Conservation (phyloP, 2,888 invertebrate genomes). For the Sylvicola cinctus region DNA sequence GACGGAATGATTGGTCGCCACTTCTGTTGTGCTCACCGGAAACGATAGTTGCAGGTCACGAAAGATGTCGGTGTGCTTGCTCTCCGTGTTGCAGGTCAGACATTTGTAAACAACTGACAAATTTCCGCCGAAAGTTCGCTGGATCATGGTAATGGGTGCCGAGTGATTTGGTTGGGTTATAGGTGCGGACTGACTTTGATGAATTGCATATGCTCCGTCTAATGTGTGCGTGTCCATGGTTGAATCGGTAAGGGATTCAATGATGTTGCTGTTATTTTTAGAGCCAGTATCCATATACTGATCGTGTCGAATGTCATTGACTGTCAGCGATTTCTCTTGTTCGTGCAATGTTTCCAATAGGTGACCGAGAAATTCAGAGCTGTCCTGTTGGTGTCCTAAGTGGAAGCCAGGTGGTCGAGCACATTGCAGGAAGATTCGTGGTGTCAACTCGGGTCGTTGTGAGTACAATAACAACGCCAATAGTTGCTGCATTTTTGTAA, state of each 20-base stretch:
- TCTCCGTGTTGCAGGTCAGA: constrained; percentile 45
- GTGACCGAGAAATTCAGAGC: constrained; percentile 67
- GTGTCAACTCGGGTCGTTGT: constrained; percentile 40
- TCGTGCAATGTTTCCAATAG: constrained; percentile 39
- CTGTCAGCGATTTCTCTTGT: constrained; percentile 29
- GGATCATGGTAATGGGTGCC: constrained; percentile 21
- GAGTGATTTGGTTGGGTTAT: neutral
- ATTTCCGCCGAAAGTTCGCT: constrained; percentile 58
- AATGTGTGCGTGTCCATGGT: neutral
- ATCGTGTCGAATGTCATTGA: too few relatives aligned
- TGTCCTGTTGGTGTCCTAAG: constrained; percentile 64
- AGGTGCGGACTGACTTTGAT: neutral
- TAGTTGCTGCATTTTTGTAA: constrained; percentile 47
- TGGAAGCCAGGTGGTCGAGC: constrained; percentile 61
- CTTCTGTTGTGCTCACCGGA: constrained; percentile 30
- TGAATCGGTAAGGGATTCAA: neutral
- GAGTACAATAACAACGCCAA: constrained; percentile 55
- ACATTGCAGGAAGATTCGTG: constrained; percentile 45
- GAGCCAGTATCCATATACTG: too few relatives aligned
- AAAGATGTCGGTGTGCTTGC: constrained; percentile 56
- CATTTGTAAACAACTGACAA: constrained; percentile 55
- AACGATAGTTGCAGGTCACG: constrained; percentile 61
- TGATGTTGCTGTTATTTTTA: too few relatives aligned
- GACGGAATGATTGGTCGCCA: constrained; percentile 33
- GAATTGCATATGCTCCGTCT: neutral